Base-by-base conservation (phyloP, 2,797 vertebrate genomes). In the Coracias cyanogaster region DNA sequence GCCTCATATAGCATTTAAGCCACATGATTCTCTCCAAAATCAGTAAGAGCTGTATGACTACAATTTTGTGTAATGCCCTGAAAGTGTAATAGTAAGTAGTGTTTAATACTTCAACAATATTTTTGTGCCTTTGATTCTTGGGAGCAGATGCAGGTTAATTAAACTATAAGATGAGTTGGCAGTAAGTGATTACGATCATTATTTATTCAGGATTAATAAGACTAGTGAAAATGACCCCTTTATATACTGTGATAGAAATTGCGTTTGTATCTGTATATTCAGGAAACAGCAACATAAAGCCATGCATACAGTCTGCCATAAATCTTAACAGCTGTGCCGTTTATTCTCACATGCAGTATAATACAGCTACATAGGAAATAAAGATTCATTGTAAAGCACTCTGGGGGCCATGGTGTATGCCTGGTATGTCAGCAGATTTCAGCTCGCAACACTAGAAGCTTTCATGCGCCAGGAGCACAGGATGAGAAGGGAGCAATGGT, bases 141-240 rank as follows among this genome's bases (percentile, higher is more conserved):
- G 48, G 65, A 95, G 73, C 54, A 92, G 67, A 70, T 78, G 55
- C 15, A 54, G 65, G 43, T 93, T 92, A 91, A 92, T 82, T 89
- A 85, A 96, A 61, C 74, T 74, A 41, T 60, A 82, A 89, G 82
- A 65, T 33, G 72, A 83, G 49, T 61, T 54, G 77, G 49, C 60
- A 83, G 49, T 21, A 54, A 28, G 37, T 54, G 41, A 85, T 78
- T 61, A 78, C 69, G 17, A 67, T 61, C 5, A 31, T 80, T 87
- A 84, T 70, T 96, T 89, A 72, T 91, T 69, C 69, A 88, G 82
- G 26, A 92, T 89, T 93, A 94, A 72, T 80, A 81, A 71, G 46
- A 61, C 39, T 61, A 37, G n/a, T 54, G 84, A 35, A 74, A 89
- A 85, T 19, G 49, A 4, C 48, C 57, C 37, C 57, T 43, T 55